phyloP scores from a whole-genome alignment of 2,888 invertebrate species.

The Bugulina stolonifera region DNA sequence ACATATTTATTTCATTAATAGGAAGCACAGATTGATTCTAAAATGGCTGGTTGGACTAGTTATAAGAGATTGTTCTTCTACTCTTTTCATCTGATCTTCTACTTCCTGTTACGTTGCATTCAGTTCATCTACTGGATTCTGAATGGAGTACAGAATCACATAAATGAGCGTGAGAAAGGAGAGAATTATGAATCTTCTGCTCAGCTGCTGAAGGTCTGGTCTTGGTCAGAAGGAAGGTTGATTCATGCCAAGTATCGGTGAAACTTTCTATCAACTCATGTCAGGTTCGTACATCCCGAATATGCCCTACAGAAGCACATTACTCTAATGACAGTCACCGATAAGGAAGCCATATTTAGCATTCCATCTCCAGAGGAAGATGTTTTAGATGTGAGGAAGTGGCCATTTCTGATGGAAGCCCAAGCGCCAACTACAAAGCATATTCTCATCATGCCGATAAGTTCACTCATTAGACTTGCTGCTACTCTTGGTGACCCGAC shows the following conservation, averaged over 20 bases:
- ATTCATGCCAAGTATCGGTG: background rate
- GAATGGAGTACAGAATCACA: background rate
- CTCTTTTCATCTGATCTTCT: background rate
- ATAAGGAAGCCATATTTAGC: background rate
- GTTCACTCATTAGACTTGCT: background rate
- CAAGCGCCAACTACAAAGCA: background rate
- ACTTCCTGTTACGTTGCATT: background rate
- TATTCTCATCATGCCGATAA: background rate
- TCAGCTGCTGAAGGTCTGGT: slow-evolving; percentile 2
- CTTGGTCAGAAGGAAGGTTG: background rate
- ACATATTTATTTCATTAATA: too few relatives aligned
- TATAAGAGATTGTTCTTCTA: background rate
- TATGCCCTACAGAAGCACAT: slow-evolving; percentile 18
- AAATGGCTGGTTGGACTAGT: background rate
- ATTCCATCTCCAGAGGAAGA: background rate
- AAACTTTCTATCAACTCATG: background rate
- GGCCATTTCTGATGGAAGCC: background rate
- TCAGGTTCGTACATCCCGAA: background rate
- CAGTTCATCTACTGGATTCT: background rate
- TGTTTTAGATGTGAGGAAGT: background rate
- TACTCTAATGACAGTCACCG: background rate
- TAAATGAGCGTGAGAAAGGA: background rate
- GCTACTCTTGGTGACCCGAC: background rate
- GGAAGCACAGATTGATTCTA: too few relatives aligned
- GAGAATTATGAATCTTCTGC: background rate